These are phyloP conservation scores for Melipona bicolor DNA, from an alignment of 2,888 invertebrate genomes.

Conservation along the genomic window DNA sequence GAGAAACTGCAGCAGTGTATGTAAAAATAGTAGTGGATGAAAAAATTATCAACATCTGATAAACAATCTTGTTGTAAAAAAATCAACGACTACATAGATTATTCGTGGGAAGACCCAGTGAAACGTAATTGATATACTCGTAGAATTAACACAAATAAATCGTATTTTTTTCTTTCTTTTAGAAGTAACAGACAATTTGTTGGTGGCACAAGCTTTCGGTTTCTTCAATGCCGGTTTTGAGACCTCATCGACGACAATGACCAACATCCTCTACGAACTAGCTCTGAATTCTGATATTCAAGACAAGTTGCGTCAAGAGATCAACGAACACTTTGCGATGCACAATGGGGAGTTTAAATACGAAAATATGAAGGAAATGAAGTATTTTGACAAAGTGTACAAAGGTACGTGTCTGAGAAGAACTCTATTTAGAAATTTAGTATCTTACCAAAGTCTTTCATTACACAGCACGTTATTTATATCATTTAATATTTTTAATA, in stretches of 20 bases:
- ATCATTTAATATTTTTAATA: no score
- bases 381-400: conserved; percentile 80
- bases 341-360: conserved; percentile 80
- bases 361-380: conserved; percentile 81
- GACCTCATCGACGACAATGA: conserved; percentile 73
- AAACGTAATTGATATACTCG: no score
- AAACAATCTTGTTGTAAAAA: no score
- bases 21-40: no score
- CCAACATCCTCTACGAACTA: conserved; percentile 72
- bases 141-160: conserved; percentile 29
- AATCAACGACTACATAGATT: no score
- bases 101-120: no score
- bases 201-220: conserved; percentile 68
- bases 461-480: no score
- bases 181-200: conserved; percentile 65
- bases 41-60: no score
- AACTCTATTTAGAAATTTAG: no score
- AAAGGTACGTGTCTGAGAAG: conserved; percentile 25
- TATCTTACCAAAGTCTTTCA: no score
- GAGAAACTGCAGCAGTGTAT: no score
- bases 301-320: conserved; percentile 68
- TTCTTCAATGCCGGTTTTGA: conserved; percentile 68
- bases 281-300: conserved; percentile 70
- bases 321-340: conserved; percentile 57
- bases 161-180: conserved; percentile 36